Evolutionary conservation across 30 jellyfish, hydroid and myxozoan genomes (phyloP), one percentile per base, ranked within the genome.

Genomic region (Pelagia noctiluca): DNA sequence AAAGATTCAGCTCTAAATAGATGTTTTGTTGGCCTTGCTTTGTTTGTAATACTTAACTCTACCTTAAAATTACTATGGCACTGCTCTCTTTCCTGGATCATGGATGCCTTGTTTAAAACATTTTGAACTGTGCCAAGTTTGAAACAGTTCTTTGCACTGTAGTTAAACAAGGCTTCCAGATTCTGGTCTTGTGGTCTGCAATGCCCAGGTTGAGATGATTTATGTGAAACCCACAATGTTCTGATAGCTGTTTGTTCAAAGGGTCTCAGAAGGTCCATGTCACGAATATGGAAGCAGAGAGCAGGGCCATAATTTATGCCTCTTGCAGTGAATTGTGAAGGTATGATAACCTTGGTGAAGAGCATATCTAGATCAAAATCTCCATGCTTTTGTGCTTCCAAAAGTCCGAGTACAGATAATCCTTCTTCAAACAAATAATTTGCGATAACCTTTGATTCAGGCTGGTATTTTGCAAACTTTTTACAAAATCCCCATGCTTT

Each of bases 191-290:
- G n/a, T n/a, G n/a, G n/a, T n/a, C 54, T 77, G 80, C 89, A 54
- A 35, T 77, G 89, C 50, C 90, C 90, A 62, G 90, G 81, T 21
- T 23, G 23, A 10, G 47, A n/a, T 21, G 81, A 78, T 63, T 78
- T 61, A 61, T 78, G 60, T 3, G 81, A 60, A 16, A 78, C 80
- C 80, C 89, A 78, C 71, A 78, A 42, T 11, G 30, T 35, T 25
- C 34, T 60, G 1, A 78, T 46, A 36, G 89, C 53, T 21, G 68
- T 34, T 35, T 64, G 21, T 37, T 62, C 69, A 35, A 18, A 35
- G 21, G 71, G 80, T 78, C 89, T 54, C 25, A 63, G 34, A 11
- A 32, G 81, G 25, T 35, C 70, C 89, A 78, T 60, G 34, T 79
- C 82, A 7, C 53, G 37, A 29, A 79, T 29, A 63, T 79, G 83